phyloP scores from a whole-genome alignment of 2,797 vertebrate genomes.

The Hydrolagus colliei region DNA sequence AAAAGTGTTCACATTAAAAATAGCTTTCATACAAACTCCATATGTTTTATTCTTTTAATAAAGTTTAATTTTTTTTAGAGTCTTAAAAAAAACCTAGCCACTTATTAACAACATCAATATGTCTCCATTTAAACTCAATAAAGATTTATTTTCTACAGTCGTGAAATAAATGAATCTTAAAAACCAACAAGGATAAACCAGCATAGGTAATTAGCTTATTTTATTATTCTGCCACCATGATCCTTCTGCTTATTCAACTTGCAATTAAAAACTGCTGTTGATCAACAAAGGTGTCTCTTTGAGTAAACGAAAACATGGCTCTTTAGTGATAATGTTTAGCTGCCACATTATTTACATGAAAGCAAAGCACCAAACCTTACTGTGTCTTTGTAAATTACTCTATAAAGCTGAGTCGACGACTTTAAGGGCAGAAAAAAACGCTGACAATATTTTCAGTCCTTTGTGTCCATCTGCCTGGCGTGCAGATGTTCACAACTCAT shows the following conservation, averaged over 20 bases:
- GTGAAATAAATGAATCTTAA: conserved; percentile 26
- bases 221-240: conserved; percentile 16
- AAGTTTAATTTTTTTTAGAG: conserved; percentile 72
- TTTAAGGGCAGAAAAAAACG: conserved; percentile 7
- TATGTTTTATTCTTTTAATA: conserved; percentile 73
- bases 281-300: conserved; percentile 28
- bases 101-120: conserved; percentile 80
- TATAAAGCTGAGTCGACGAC: conserved; percentile 20
- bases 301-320: conserved; percentile 29
- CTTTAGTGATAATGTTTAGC: conserved; percentile 29
- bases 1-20: conserved; percentile 53
- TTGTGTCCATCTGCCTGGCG: neutral
- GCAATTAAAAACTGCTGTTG: conserved; percentile 30
- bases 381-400: conserved; percentile 16
- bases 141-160: conserved; percentile 64
- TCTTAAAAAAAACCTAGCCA: conserved; percentile 66
- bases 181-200: conserved; percentile 20
- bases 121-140: conserved; percentile 75
- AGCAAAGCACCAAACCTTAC: conserved; percentile 18
- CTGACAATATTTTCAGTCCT: neutral
- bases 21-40: conserved; percentile 72
- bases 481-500: neutral
- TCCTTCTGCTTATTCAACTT: conserved; percentile 25
- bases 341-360: conserved; percentile 18
- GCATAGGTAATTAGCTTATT: conserved; percentile 25